Evolutionary conservation across 2,797 vertebrate species (phyloP).

Genomic region (Rhynchonycteris naso): DNA sequence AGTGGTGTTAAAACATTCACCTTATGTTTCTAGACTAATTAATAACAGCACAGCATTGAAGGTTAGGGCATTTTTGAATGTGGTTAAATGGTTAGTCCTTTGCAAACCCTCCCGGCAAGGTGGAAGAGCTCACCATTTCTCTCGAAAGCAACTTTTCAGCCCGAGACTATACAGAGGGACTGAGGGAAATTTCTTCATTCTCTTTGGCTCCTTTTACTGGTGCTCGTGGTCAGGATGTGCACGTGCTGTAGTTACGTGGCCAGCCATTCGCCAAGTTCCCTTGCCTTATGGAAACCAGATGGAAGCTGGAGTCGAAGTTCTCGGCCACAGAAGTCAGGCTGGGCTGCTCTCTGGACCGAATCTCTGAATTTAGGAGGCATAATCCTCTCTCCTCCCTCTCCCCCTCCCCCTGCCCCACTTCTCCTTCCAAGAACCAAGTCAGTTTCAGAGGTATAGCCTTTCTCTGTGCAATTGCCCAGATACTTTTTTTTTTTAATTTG

Average conservation of each 20-base stretch:
- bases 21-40: conserved; percentile 16
- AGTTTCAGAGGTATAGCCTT: conserved; percentile 53
- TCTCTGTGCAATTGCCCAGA: conserved; percentile 58
- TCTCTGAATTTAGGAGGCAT: conserved; percentile 41
- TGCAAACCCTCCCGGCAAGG: not conserved
- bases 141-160: conserved; percentile 6
- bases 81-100: not conserved
- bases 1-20: not conserved
- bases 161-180: not conserved
- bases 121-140: not conserved
- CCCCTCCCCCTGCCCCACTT: not conserved
- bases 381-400: not conserved
- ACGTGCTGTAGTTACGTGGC: conserved; percentile 59
- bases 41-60: not conserved
- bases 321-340: conserved; percentile 62
- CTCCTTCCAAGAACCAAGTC: conserved; percentile 50
- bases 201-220: not conserved
- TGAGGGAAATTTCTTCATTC: not conserved
- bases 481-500: conserved; percentile 30
- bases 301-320: conserved; percentile 69
- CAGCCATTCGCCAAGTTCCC: conserved; percentile 63
- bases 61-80: not conserved
- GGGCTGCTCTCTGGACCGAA: conserved; percentile 52
- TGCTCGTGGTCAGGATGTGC: conserved; percentile 32
- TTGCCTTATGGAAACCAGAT: conserved; percentile 79